phyloP scores from a whole-genome alignment of 2,113 vertebrate species.

The Periophthalmodon schlosseri region DNA sequence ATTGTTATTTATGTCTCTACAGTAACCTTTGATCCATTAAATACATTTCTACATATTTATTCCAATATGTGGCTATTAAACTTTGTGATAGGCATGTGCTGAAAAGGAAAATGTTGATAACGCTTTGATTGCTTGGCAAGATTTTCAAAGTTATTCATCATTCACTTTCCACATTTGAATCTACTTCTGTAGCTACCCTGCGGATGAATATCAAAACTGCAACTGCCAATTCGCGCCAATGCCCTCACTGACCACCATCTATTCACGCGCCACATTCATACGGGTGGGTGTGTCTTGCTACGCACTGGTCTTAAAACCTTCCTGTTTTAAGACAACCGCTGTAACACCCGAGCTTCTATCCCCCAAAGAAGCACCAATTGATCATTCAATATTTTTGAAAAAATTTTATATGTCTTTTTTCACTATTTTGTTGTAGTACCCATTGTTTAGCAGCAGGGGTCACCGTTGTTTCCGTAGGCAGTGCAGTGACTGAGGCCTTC shows the following conservation, averaged over 20 bases:
- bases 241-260: no score
- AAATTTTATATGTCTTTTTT: no score
- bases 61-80: no score
- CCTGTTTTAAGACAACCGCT: no score
- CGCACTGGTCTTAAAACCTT: no score
- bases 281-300: no score
- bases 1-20: neutral
- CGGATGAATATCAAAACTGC: neutral
- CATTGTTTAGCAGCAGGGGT: conserved; percentile 17
- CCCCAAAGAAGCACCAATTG: neutral
- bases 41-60: no score
- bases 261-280: no score
- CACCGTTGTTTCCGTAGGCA: conserved; percentile 27
- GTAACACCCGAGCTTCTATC: no score
- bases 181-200: neutral
- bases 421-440: conserved; percentile 23
- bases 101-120: neutral
- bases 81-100: no score
- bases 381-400: no score
- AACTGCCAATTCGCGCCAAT: neutral
- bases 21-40: neutral
- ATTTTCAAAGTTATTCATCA: neutral
- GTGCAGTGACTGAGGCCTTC: conserved; percentile 45
- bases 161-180: neutral
- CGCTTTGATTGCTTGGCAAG: neutral